phyloP scores from a whole-genome alignment of 2,797 vertebrate species.

The Delichon dasypus region DNA sequence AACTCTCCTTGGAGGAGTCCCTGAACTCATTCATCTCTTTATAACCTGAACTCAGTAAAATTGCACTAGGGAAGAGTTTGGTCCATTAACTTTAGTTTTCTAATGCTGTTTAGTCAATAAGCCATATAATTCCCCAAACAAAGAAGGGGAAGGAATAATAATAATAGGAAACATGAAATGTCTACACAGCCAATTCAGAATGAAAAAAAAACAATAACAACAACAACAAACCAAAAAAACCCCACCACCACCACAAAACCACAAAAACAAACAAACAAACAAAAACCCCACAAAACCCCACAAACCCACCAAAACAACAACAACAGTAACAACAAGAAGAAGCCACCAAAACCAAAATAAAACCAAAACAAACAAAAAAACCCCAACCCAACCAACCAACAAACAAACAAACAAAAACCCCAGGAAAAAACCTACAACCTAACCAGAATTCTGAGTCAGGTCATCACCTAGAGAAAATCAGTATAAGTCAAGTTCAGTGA shows the following conservation, averaged over 20 bases:
- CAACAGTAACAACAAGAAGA: too few relatives aligned
- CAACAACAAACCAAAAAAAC: too few relatives aligned
- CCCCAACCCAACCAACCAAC: neutral
- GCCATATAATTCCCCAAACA: constrained; percentile 25
- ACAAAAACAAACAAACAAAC: too few relatives aligned
- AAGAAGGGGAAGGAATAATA: neutral
- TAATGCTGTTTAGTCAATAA: constrained; percentile 46
- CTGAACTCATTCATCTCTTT: constrained; percentile 13
- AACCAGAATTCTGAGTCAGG: neutral
- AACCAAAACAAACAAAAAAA: neutral
- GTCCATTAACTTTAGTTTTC: constrained; percentile 35
- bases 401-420: neutral
- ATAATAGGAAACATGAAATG: constrained; percentile 8
- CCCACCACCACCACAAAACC: neutral
- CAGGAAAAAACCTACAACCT: neutral
- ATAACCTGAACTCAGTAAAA: constrained; percentile 2
- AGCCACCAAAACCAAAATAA: too few relatives aligned
- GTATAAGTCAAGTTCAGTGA: neutral
- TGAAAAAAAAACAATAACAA: neutral
- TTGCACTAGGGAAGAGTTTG: constrained; percentile 17
- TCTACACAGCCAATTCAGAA: neutral
- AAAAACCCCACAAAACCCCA: too few relatives aligned
- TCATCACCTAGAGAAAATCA: neutral
- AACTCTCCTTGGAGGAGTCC: neutral
- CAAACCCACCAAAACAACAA: too few relatives aligned